Conservation (phyloP, 2,113 vertebrate species). For the Gopherus evgoodei region DNA sequence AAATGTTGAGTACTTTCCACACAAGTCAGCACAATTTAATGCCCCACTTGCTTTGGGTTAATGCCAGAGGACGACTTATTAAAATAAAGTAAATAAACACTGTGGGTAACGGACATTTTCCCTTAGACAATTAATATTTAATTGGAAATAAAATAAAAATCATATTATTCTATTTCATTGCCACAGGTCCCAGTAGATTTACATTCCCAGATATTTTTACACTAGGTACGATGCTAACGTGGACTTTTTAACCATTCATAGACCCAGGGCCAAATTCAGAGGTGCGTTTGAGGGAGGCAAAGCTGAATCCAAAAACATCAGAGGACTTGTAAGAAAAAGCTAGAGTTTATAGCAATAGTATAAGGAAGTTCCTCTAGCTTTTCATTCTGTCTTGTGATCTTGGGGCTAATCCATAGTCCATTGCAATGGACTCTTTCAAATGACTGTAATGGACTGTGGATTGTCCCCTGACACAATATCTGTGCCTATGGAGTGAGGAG, state of each 20-base stretch:
- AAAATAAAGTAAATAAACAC: slow-evolving; percentile 50
- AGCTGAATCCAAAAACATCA: background rate
- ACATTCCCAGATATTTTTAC: slow-evolving; percentile 38
- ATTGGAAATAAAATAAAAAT: slow-evolving; percentile 56
- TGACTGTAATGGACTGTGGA: background rate
- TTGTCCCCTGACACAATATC: background rate
- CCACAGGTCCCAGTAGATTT: background rate
- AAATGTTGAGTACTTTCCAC: slow-evolving; percentile 62
- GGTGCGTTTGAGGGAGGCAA: background rate
- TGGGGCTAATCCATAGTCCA: background rate
- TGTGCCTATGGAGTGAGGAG: background rate
- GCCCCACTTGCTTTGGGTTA: slow-evolving; percentile 41
- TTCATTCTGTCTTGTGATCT: background rate
- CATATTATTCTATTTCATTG: slow-evolving; percentile 41
- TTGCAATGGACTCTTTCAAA: background rate
- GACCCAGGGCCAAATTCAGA: background rate
- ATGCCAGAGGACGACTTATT: slow-evolving; percentile 27
- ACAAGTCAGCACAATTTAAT: slow-evolving; percentile 40
- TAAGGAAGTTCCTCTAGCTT: background rate
- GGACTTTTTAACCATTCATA: background rate
- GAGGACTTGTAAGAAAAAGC: background rate
- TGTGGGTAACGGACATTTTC: slow-evolving; percentile 64
- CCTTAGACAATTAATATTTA: slow-evolving; percentile 48
- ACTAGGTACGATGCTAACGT: background rate
- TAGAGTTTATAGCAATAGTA: background rate